Evolutionary conservation across 2,888 invertebrate genomes (phyloP).

Genomic region (Ptychoptera contaminata): DNA sequence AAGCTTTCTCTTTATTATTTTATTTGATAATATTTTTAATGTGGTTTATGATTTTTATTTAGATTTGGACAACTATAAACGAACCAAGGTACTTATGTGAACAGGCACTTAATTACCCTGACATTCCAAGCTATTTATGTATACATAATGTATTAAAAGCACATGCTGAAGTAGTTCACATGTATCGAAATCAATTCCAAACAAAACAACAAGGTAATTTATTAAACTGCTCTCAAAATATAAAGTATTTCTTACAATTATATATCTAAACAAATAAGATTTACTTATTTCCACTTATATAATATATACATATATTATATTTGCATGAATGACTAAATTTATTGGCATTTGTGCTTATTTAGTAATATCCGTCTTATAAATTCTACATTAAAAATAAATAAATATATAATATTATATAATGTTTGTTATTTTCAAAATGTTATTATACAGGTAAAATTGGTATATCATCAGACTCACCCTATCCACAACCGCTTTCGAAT

Average conservation of each 20-base stretch:
- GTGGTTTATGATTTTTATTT: conserved; percentile 2
- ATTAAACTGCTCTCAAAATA: no score
- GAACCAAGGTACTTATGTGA: conserved; percentile 43
- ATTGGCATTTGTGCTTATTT: no score
- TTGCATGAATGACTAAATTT: no score
- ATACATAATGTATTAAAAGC: conserved; percentile 57
- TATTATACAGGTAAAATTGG: conserved; percentile 41
- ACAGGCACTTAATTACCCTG: conserved; percentile 38
- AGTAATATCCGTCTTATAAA: no score
- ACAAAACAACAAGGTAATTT: conserved; percentile 38
- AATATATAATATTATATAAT: not conserved
- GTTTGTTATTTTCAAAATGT: no score
- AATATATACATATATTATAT: no score
- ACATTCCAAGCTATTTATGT: conserved; percentile 48
- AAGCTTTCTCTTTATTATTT: no score
- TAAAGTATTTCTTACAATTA: no score
- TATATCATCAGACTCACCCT: conserved; percentile 42
- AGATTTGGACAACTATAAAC: conserved; percentile 61
- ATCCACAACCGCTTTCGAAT: conserved; percentile 41
- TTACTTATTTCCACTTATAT: no score
- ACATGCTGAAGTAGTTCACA: conserved; percentile 52
- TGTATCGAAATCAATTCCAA: conserved; percentile 44
- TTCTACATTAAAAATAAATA: no score
- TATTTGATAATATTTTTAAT: not conserved
- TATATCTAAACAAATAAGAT: no score